These are phyloP conservation scores for Cossypha caffra DNA, from an alignment of 2,797 vertebrate genomes.

Conservation along the genomic window DNA sequence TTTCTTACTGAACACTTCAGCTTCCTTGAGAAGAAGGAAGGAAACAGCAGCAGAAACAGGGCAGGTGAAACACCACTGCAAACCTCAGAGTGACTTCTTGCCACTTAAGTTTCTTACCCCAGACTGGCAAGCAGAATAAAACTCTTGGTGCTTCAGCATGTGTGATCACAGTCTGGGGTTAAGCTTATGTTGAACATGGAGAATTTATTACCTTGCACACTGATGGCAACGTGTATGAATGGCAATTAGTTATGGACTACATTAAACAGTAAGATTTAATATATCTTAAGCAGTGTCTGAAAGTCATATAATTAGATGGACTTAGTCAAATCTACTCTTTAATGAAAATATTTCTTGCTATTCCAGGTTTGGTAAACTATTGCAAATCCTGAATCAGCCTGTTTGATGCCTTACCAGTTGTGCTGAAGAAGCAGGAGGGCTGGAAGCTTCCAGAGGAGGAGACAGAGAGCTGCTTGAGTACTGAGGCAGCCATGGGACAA, in stretches of 20 bases:
- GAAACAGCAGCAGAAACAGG: not conserved
- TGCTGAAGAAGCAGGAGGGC: not conserved
- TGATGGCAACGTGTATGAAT: fast-evolving
- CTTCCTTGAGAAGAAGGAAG: not conserved
- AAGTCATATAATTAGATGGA: not conserved
- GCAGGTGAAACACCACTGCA: not conserved
- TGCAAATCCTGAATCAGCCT: not conserved
- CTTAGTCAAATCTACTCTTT: not conserved
- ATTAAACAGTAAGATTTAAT: not conserved
- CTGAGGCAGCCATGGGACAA: too few relatives aligned
- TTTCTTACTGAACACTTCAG: not conserved
- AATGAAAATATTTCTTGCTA: not conserved
- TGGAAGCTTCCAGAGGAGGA: not conserved
- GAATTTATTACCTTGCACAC: not conserved
- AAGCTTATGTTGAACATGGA: not conserved
- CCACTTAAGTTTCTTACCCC: not conserved
- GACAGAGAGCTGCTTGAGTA: not conserved
- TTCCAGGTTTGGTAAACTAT: not conserved
- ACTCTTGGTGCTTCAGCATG: not conserved
- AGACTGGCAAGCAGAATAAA: not conserved
- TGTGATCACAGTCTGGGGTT: not conserved
- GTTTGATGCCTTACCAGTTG: not conserved
- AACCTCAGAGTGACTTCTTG: not conserved
- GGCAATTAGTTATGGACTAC: not conserved
- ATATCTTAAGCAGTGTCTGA: not conserved